A percentile compares a stretch with the other conserved stretches of the same genome.
These are phyloP conservation scores for Drosophila pallidifrons DNA, from an alignment of 1,140 invertebrate genomes.

Conservation along the genomic window DNA sequence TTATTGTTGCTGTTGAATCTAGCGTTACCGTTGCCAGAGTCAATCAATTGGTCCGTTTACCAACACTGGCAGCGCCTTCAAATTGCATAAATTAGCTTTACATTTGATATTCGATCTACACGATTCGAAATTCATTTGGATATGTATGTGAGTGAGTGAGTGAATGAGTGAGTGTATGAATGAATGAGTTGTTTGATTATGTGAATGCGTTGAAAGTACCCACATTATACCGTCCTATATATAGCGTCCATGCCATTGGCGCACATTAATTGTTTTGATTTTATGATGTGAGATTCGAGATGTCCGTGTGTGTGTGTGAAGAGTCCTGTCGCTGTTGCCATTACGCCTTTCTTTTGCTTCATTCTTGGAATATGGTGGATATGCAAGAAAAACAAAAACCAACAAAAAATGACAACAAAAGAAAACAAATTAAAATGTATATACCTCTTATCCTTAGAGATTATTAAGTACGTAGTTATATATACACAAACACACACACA, in stretches of 20 bases:
- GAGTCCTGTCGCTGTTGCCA: conserved; percentile 2
- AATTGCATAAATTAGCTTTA: conserved; percentile 12
- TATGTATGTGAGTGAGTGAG: conserved; percentile 7
- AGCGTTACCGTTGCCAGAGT: not conserved
- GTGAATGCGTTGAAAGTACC: conserved; percentile 43
- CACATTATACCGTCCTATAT: conserved; percentile 74
- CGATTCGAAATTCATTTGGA: not conserved
- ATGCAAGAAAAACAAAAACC: not conserved
- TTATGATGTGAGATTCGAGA: conserved; percentile 1
- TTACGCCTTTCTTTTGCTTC: conserved; percentile 6
- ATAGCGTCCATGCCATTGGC: conserved; percentile 70
- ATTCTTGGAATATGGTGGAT: conserved; percentile 33
- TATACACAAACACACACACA: conserved; percentile 51
- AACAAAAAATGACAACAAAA: not conserved
- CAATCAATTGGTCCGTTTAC: not conserved
- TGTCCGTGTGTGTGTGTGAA: not conserved
- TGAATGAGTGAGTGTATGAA: conserved; percentile 4
- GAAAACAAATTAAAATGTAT: conserved; percentile 53
- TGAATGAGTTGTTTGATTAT: not conserved
- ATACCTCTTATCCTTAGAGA: conserved; percentile 78
- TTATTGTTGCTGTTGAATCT: not conserved
- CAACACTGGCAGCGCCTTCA: conserved; percentile 13
- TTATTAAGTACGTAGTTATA: conserved; percentile 54
- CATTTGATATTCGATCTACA: conserved; percentile 25
- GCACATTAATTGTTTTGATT: conserved; percentile 55